These are phyloP conservation scores for Pectinophora gossypiella DNA, from an alignment of 1,140 invertebrate genomes.

Conservation along the genomic window DNA sequence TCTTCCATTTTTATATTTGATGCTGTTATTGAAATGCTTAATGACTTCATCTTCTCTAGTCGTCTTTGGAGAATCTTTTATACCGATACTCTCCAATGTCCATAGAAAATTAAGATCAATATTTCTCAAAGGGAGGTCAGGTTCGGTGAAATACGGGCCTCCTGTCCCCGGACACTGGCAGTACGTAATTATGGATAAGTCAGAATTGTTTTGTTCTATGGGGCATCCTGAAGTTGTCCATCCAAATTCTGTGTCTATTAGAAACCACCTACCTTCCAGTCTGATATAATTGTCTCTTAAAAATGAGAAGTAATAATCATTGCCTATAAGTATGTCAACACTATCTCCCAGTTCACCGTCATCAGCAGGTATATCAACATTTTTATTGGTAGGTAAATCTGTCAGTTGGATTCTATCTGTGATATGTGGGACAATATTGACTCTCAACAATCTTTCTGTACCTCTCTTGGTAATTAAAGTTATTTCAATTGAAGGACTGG, in stretches of 20 bases:
- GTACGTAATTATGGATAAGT: conserved; percentile 5
- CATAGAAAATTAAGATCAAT: conserved; percentile 2
- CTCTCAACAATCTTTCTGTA: neutral
- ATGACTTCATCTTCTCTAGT: conserved; percentile 7
- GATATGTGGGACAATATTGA: conserved; percentile 7
- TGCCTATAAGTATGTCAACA: conserved; percentile 8
- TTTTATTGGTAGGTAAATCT: neutral
- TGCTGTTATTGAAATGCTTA: conserved; percentile 7
- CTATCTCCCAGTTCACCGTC: neutral
- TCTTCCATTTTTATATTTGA: conserved; percentile 4
- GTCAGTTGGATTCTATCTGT: neutral
- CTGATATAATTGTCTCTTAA: neutral
- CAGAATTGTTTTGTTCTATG: neutral
- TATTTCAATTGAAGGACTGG: conserved; percentile 3
- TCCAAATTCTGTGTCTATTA: conserved; percentile 13
- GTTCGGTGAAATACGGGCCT: neutral
- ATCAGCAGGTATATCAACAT: conserved; percentile 3
- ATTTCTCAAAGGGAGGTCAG: conserved; percentile 3
- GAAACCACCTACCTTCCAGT: neutral
- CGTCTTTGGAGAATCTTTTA: conserved; percentile 10
- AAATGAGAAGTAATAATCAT: conserved; percentile 11
- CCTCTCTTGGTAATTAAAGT: neutral
- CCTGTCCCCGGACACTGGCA: neutral
- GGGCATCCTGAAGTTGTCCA: neutral
- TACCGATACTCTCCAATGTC: conserved; percentile 9